Base-by-base conservation (phyloP, 2,888 invertebrate species). In the Meta bourneti region DNA sequence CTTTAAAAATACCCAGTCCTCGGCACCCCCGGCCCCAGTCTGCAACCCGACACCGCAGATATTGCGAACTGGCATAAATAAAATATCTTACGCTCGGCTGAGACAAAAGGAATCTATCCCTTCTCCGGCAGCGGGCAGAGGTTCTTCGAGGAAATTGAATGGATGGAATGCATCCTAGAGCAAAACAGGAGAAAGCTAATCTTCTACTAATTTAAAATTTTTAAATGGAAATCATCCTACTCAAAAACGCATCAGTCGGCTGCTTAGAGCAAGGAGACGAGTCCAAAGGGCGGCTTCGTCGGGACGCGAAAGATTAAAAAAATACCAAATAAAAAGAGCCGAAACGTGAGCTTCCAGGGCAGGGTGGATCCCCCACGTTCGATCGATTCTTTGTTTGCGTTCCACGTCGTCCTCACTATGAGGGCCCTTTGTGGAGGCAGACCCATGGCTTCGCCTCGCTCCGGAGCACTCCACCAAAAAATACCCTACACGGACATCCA, bases 331-430 rank as follows among this genome's bases (percentile, higher is more conserved):
- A 78, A 78, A 70, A 88, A 74, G 74, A 19, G 77, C 16, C 86
- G 86, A 77, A 86, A 86, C 70, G 86, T 77, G 78, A 86, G 75
- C 85, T 75, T 34, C 77, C 79, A 74, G 70, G 34, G 75, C 75
- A 72, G 78, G 84, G 84, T 70, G 70, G 86, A 52, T 79, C 72
- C 79, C 80, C 77, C 82, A 20, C 75, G 48, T 87, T 72, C 87
- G 81, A 88, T 88, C 88, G 88, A 88, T 88, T 61, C 80, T 81
- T 80, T 81, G 88, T 88, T 88, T 80, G 81, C 81, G 61, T 74
- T 54, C 74, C 52, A 78, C 75, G 75, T 11, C 13, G 48, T 75
- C 75, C 19, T 80, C 16, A 51, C n/a, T 80, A 61, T 82, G 75
- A 61, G 75, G 84, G 75, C n/a, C 61, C 84, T 85, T 85, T 77